Percentiles rank a stretch among this genome's conserved stretches.
These are phyloP conservation scores for Pteropus alecto DNA, from an alignment of 2,113 vertebrate species.

Conservation along the genomic window DNA sequence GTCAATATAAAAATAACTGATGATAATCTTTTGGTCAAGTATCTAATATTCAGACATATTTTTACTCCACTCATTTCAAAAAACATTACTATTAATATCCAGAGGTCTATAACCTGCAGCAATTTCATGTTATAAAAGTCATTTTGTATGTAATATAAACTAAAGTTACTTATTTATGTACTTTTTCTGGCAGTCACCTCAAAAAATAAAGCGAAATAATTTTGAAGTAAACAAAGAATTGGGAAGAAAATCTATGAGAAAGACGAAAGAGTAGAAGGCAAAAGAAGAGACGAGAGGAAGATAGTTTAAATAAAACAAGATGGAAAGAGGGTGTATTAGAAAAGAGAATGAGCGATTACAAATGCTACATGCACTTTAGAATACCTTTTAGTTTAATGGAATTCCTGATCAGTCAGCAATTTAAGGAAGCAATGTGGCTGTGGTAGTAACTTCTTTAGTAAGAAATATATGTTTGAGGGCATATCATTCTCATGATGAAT, in stretches of 20 bases:
- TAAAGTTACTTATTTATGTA: background rate
- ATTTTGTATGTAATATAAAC: background rate
- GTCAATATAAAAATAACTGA: conserved; percentile 4
- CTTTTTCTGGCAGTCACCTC: background rate
- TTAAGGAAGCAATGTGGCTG: background rate
- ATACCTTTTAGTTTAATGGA: background rate
- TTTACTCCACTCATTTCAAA: background rate
- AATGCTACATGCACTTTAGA: background rate
- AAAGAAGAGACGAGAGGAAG: background rate
- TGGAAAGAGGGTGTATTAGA: background rate
- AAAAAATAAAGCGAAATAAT: background rate
- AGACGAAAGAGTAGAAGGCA: background rate
- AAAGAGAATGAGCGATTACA: background rate
- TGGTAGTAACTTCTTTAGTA: background rate
- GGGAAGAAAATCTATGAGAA: background rate
- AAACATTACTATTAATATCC: background rate
- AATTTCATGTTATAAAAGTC: background rate
- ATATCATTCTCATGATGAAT: background rate
- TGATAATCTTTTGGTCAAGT: background rate
- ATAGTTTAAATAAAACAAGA: background rate
- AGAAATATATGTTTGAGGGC: background rate
- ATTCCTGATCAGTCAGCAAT: background rate
- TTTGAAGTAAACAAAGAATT: background rate
- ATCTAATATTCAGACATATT: background rate
- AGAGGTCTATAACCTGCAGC: background rate